These are phyloP conservation scores for Himalopsyche japonica DNA, from an alignment of 2,888 invertebrate genomes.

Conservation along the genomic window DNA sequence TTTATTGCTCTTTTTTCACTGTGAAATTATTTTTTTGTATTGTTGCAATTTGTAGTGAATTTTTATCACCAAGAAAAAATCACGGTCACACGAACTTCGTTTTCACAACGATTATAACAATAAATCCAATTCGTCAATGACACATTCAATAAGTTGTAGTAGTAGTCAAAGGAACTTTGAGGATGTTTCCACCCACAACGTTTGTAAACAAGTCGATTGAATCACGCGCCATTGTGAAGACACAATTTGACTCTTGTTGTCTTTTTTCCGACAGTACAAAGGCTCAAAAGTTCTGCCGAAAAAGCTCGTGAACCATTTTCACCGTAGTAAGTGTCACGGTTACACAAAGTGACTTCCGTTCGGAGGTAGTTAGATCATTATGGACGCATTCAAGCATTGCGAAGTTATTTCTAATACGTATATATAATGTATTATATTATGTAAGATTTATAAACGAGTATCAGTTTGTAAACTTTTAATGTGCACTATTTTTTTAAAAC, in stretches of 20 bases:
- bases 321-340: background rate
- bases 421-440: background rate
- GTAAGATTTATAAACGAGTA: no score
- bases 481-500: no score
- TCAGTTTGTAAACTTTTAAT: no score
- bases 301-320: background rate
- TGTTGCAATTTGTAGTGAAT: no score
- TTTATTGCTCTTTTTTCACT: no score
- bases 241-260: slow-evolving; percentile 2
- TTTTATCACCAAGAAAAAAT: background rate
- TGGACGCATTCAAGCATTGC: background rate
- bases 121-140: slow-evolving; percentile 11
- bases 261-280: background rate
- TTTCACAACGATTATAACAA: background rate
- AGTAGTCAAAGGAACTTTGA: slow-evolving; percentile 43
- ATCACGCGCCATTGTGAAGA: slow-evolving; percentile 20
- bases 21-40: no score
- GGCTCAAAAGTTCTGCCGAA: background rate
- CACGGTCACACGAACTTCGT: background rate
- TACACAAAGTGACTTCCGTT: slow-evolving; percentile 22
- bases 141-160: slow-evolving; percentile 8
- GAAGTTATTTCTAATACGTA: background rate
- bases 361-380: background rate
- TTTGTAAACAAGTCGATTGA: slow-evolving; percentile 30
- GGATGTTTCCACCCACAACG: slow-evolving; percentile 64